phyloP scores from a whole-genome alignment of 2,113 vertebrate species.

The Bufo gargarizans region DNA sequence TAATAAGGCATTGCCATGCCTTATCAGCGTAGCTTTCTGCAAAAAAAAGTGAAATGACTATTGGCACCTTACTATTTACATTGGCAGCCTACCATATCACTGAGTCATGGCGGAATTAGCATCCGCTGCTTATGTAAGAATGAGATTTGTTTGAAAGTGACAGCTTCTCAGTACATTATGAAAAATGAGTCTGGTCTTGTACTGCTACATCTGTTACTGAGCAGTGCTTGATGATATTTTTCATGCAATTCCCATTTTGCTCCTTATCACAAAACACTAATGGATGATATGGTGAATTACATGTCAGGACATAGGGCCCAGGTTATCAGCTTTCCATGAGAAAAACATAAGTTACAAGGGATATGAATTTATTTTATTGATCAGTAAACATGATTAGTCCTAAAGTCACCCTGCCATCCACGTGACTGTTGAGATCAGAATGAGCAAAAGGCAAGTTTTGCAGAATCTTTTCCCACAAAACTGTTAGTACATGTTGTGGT shows the following conservation, averaged over 20 bases:
- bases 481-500: not conserved
- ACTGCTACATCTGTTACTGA: slow-evolving; percentile 14
- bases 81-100: slow-evolving; percentile 30
- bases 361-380: not conserved
- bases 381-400: not conserved
- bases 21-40: slow-evolving; percentile 22
- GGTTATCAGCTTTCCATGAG: not conserved
- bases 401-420: too few species aligned
- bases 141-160: slow-evolving; percentile 26
- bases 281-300: not conserved
- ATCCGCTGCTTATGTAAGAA: slow-evolving; percentile 26
- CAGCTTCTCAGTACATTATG: slow-evolving; percentile 30
- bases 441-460: too few species aligned
- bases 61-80: slow-evolving; percentile 21
- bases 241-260: not conserved
- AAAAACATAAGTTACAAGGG: not conserved
- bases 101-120: slow-evolving; percentile 23
- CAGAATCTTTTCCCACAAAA: not conserved
- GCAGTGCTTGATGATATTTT: not conserved
- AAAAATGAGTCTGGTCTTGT: slow-evolving; percentile 13
- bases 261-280: not conserved
- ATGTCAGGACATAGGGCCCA: not conserved
- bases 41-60: not conserved
- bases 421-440: too few species aligned
- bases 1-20: slow-evolving; percentile 7